Base-by-base conservation (phyloP, 2,113 vertebrate species). In the Xenus cinereus region DNA sequence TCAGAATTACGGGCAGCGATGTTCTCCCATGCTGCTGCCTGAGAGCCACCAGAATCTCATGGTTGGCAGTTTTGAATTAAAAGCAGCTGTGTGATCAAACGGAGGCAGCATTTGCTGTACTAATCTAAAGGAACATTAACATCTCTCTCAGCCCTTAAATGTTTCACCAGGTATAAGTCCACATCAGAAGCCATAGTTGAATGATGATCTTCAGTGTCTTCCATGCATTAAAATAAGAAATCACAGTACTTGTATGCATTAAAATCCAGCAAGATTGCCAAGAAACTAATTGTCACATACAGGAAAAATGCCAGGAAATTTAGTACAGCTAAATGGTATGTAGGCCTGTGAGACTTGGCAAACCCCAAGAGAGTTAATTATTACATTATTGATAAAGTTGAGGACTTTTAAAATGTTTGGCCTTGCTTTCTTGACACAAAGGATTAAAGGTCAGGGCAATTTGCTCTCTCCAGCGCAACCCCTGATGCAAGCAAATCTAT, bases 371-470 rank as follows among this genome's bases (percentile, higher is more conserved):
- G 92, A 96, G 82, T 90, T 95, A 95, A 97, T 96, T 93, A 97
- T 89, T 90, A 89, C 87, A 59, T 85, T 97, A 96, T 92, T 96
- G 95, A 95, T 95, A 96, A 92, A 89, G 94, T 37, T 81, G 73
- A 94, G 63, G 96, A 74, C 57, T 94, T 93, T 35, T 46, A 68
- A 94, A 94, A 89, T 45, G 89, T 81, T 87, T 93, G 95, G 92
- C 92, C 71, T 91, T 77, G 93, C 90, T 92, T 95, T 89, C 69
- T 67, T 93, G 84, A 84, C 93, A 89, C 35, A 37, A 39, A 88
- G 69, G 89, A 87, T 71, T 60, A 93, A 97, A 96, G 92, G 91
- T 84, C 8, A 95, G 93, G 84, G 79, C 78, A 76, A 77, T 9
- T 46, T 80, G 53, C 51, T 93, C 89, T 84, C 80, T 54, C 45